Conservation (phyloP, 1,140 invertebrate species). For the Pantala flavescens region DNA sequence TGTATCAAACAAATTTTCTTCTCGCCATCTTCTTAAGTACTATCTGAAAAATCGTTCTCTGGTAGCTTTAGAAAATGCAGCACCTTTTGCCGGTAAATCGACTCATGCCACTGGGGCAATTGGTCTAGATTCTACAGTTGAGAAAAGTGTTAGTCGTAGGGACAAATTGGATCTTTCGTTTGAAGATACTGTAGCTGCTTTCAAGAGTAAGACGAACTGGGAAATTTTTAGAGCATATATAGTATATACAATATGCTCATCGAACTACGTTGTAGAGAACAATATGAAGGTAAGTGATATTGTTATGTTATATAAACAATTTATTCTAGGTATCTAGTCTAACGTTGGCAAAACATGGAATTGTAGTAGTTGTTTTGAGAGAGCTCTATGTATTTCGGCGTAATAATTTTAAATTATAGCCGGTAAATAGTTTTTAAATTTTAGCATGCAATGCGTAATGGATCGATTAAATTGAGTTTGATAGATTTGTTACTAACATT, state of each 20-base stretch:
- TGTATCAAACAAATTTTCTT: conserved; percentile 23
- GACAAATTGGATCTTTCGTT: conserved; percentile 83
- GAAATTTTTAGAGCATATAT: conserved; percentile 86
- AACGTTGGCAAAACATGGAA: too few relatives aligned
- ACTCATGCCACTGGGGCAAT: conserved; percentile 21
- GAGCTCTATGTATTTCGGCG: too few relatives aligned
- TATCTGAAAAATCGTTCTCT: neutral
- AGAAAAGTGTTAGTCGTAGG: conserved; percentile 26
- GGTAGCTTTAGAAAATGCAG: neutral
- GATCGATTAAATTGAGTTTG: too few relatives aligned
- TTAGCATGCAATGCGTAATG: too few relatives aligned
- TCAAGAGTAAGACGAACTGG: conserved; percentile 90
- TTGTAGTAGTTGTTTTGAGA: too few relatives aligned
- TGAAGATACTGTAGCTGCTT: conserved; percentile 65
- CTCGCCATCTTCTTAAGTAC: neutral
- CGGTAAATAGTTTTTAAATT: too few relatives aligned
- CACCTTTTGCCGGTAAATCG: conserved; percentile 16
- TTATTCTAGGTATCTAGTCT: too few relatives aligned
- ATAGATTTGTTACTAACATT: too few relatives aligned
- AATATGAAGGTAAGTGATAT: conserved; percentile 74
- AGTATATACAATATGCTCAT: conserved; percentile 87
- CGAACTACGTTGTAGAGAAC: conserved; percentile 83
- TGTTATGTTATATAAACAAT: neutral
- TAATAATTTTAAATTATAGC: too few relatives aligned
- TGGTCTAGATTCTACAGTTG: conserved; percentile 30